Percentiles rank a stretch among this genome's conserved stretches.
Conservation (phyloP, 2,113 vertebrate species). For the Rhodinocichla rosea region DNA sequence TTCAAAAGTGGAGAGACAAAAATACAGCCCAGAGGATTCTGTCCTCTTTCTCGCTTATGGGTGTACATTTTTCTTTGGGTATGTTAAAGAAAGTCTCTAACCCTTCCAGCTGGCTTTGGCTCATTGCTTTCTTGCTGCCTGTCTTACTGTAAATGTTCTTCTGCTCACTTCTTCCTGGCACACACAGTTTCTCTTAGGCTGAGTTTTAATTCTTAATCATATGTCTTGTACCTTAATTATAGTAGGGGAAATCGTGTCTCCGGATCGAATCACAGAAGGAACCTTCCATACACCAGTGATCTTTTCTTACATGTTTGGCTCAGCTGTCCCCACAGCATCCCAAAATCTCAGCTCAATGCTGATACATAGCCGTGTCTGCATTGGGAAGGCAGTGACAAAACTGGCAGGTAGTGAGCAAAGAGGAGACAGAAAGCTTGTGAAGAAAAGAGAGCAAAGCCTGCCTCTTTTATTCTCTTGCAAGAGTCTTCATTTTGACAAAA, state of each 20-base stretch:
- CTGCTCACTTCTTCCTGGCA: not conserved
- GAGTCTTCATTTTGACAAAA: not conserved
- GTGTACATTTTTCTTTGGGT: not conserved
- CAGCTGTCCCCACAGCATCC: not conserved
- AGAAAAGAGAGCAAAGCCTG: not conserved
- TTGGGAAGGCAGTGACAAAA: not conserved
- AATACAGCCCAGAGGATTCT: not conserved
- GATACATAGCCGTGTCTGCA: rapidly evolving
- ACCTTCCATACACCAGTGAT: not conserved
- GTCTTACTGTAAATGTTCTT: not conserved
- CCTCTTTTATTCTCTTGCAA: not conserved
- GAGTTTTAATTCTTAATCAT: constrained; percentile 21
- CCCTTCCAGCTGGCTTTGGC: not conserved
- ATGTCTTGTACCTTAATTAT: not conserved
- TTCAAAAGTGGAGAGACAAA: not conserved
- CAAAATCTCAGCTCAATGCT: not conserved
- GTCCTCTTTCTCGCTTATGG: not conserved
- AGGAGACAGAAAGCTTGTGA: not conserved
- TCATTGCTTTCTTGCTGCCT: not conserved
- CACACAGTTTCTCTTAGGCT: not conserved
- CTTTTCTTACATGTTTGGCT: not conserved
- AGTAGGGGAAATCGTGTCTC: not conserved
- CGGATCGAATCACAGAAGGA: not conserved
- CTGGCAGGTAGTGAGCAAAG: not conserved
- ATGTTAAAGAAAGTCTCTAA: not conserved